Evolutionary conservation across 2,113 vertebrate species (phyloP).

Genomic region (Clupea harengus): DNA sequence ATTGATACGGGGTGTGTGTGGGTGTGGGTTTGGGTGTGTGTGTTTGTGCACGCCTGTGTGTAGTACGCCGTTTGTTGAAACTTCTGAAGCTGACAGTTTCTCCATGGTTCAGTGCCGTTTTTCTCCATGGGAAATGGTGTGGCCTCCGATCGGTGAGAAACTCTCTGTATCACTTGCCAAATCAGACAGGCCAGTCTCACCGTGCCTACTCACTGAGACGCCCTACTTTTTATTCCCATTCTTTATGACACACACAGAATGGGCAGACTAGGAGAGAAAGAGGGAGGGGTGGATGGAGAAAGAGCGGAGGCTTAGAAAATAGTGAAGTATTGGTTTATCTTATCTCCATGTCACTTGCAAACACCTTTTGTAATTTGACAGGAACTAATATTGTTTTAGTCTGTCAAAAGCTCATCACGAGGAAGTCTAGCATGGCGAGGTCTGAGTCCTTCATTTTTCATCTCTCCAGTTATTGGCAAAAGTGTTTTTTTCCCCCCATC

Average conservation of each 20-base stretch:
- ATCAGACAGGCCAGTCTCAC: conserved; percentile 8
- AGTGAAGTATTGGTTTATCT: not conserved
- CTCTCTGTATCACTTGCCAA: not conserved
- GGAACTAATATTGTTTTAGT: not conserved
- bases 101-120: not conserved
- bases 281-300: not conserved
- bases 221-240: not conserved
- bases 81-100: not conserved
- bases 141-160: not conserved
- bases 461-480: not conserved
- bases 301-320: not conserved
- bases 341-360: not conserved
- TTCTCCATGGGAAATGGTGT: not conserved
- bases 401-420: not conserved
- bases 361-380: not conserved
- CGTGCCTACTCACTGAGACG: not conserved
- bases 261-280: not conserved
- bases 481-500: too few relatives aligned
- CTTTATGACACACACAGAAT: not conserved
- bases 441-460: not conserved
- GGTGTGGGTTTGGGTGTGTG: not conserved
- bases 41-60: not conserved
- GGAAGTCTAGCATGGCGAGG: not conserved
- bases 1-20: not conserved
- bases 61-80: not conserved